phyloP scores from a whole-genome alignment of 2,888 invertebrate species.

The Hypomecis punctinalis region DNA sequence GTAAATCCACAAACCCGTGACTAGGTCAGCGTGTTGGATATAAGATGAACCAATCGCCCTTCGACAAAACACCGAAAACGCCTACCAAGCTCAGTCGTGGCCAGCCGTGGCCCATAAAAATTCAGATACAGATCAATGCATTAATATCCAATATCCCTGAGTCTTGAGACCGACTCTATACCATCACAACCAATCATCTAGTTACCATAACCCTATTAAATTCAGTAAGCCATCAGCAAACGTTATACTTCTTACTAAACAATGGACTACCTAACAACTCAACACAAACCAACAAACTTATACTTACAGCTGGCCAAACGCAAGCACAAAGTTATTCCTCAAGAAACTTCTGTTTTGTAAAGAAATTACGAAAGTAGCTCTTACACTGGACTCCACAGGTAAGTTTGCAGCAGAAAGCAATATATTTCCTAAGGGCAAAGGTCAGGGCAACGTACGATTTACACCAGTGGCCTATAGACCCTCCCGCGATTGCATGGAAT shows the following conservation, averaged over 20 bases:
- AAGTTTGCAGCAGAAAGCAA: not conserved
- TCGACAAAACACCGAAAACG: no score
- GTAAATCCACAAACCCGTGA: no score
- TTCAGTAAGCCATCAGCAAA: slow-evolving; percentile 6
- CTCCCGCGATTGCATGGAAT: slow-evolving; percentile 60
- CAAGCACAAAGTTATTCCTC: not conserved
- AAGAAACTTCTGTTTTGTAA: not conserved
- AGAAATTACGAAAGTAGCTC: not conserved
- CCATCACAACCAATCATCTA: slow-evolving; percentile 15
- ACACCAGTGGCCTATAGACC: slow-evolving; percentile 65
- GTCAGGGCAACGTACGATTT: slow-evolving; percentile 54
- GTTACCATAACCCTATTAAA: not conserved
- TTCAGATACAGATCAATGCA: no score
- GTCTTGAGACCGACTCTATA: slow-evolving; percentile 1
- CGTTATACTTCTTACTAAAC: slow-evolving; percentile 18
- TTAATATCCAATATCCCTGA: no score
- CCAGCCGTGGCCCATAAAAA: no score
- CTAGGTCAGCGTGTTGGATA: no score
- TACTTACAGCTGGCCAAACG: not conserved
- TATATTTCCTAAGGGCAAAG: slow-evolving; percentile 44
- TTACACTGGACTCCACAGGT: not conserved
- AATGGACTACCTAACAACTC: slow-evolving; percentile 28
- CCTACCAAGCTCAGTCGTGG: no score
- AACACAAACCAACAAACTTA: not conserved
- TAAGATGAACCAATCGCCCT: no score